Conservation (phyloP, 2,113 vertebrate species). For the Orthonyx spaldingii region DNA sequence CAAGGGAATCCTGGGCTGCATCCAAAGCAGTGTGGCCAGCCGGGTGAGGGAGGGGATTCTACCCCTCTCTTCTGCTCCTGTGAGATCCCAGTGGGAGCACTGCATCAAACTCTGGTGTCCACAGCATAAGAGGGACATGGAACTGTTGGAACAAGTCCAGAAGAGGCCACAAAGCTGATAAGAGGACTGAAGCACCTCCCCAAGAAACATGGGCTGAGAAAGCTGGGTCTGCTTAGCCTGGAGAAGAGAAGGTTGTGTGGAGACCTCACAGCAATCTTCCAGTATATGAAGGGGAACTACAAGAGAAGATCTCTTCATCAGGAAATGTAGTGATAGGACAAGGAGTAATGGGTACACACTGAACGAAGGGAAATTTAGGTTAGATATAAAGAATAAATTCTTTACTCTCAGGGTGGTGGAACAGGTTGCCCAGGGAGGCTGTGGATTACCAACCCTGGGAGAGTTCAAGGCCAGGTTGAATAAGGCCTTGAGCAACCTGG, state of each 20-base stretch:
- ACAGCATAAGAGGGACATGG: not conserved
- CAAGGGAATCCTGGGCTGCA: not conserved
- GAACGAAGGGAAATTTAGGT: not conserved
- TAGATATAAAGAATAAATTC: not conserved
- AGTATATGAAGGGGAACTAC: rapidly evolving
- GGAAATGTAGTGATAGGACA: not conserved
- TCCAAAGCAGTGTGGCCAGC: no score
- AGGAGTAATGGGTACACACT: not conserved
- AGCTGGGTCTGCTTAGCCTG: not conserved
- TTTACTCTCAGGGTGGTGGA: not conserved
- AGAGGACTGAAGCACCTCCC: not conserved
- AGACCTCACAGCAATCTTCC: not conserved
- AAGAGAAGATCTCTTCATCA: not conserved
- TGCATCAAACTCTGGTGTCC: rapidly evolving
- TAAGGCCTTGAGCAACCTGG: not conserved
- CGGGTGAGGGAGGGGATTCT: not conserved
- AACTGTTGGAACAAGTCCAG: not conserved
- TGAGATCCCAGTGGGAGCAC: not conserved
- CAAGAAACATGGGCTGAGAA: not conserved
- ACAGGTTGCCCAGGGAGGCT: not conserved
- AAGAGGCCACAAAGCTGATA: not conserved
- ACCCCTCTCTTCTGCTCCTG: not conserved
- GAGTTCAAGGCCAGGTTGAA: not conserved
- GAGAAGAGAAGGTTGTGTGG: not conserved
- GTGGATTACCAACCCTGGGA: rapidly evolving